These are phyloP conservation scores for Drosophila leonis DNA, from an alignment of 2,888 invertebrate genomes.

Conservation along the genomic window DNA sequence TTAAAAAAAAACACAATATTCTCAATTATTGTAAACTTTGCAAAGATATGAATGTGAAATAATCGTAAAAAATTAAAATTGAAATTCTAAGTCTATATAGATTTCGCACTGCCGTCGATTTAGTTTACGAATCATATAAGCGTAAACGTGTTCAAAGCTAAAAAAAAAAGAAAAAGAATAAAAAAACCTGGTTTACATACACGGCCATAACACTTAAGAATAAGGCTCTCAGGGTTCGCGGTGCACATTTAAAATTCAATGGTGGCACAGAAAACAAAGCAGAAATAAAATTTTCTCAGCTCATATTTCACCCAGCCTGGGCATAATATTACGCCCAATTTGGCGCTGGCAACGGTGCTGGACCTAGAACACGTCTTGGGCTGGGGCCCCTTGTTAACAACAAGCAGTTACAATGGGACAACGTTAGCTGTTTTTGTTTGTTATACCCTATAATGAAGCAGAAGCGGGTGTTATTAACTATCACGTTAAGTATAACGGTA, in stretches of 20 bases:
- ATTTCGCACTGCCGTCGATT: constrained; percentile 24
- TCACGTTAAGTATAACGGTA: constrained; percentile 11
- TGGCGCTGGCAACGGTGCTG: constrained; percentile 73
- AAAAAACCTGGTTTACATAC: constrained; percentile 35
- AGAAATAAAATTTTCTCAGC: constrained; percentile 79
- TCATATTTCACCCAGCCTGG: constrained; percentile 75
- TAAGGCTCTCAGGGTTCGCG: constrained; percentile 47
- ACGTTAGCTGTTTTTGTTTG: constrained; percentile 61
- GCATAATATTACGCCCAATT: constrained; percentile 78
- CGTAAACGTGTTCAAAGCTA: constrained; percentile 27
- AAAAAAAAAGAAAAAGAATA: background rate
- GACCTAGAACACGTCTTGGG: constrained; percentile 64
- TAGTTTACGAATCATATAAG: constrained; percentile 21
- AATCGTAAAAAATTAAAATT: background rate
- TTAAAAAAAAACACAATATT: constrained; percentile 9
- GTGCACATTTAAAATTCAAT: constrained; percentile 60
- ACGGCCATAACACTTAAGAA: constrained; percentile 50
- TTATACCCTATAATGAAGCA: constrained; percentile 25
- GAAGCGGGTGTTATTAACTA: constrained; percentile 13
- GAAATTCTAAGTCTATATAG: background rate
- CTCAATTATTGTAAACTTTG: constrained; percentile 28
- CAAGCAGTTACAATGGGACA: constrained; percentile 74
- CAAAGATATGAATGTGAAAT: constrained; percentile 19
- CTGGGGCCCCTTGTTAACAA: constrained; percentile 75
- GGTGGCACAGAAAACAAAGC: constrained; percentile 59